phyloP scores from a whole-genome alignment of 2,113 vertebrate species.

The Hyla sarda region DNA sequence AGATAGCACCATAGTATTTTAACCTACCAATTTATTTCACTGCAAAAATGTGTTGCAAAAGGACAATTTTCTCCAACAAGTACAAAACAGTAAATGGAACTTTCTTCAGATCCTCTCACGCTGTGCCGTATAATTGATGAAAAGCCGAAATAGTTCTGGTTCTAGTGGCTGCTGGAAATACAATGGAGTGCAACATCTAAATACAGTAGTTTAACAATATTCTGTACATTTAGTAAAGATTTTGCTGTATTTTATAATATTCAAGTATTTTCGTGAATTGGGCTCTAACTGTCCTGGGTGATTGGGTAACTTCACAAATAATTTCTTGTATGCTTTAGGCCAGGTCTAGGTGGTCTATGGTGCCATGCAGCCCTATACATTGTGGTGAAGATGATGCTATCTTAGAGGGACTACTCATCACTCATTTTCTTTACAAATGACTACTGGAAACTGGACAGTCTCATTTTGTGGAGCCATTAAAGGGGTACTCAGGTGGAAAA shows the following conservation, averaged over 20 bases:
- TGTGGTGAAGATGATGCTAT: too few species aligned
- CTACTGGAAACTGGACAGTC: too few species aligned
- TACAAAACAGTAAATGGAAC: not conserved
- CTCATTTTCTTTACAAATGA: too few species aligned
- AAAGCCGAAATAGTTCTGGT: not conserved
- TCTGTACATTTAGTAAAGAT: not conserved
- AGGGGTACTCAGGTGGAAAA: too few species aligned
- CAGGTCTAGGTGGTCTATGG: too few species aligned
- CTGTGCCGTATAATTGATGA: not conserved
- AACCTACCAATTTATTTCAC: not conserved
- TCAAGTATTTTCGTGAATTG: not conserved
- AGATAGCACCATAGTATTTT: not conserved
- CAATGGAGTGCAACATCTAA: not conserved
- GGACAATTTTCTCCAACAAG: not conserved
- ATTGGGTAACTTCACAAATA: not conserved
- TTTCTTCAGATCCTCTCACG: not conserved
- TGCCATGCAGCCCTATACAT: too few species aligned
- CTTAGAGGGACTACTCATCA: too few species aligned
- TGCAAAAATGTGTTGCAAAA: not conserved
- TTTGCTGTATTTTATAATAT: not conserved
- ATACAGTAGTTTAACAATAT: not conserved
- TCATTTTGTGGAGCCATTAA: too few species aligned
- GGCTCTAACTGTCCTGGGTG: too few species aligned
- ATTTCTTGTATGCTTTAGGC: not conserved
- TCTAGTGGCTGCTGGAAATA: not conserved